Evolutionary conservation across 2,888 invertebrate genomes (phyloP).

Genomic region (Electrophaes corylata): DNA sequence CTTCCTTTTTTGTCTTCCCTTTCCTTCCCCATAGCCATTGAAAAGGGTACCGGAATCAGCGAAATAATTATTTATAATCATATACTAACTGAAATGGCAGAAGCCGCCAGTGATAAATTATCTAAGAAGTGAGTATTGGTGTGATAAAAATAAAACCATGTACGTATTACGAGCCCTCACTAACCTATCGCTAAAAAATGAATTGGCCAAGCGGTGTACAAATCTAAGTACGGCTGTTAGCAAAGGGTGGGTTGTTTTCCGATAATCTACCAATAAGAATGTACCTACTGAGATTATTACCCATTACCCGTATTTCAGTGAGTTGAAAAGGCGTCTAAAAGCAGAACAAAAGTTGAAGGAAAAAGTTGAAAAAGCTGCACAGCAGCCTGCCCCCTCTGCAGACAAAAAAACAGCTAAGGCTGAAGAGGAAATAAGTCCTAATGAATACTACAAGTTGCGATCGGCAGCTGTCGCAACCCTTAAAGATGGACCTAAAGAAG

Average conservation of each 20-base stretch:
- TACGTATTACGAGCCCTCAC: slow-evolving; percentile 54
- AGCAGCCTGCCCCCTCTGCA: slow-evolving; percentile 65
- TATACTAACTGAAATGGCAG: slow-evolving; percentile 78
- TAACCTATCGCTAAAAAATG: slow-evolving; percentile 51
- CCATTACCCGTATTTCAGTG: slow-evolving; percentile 84
- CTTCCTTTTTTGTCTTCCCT: too few species aligned
- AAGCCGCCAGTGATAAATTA: slow-evolving; percentile 82
- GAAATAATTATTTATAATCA: slow-evolving; percentile 10
- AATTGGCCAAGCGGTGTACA: slow-evolving; percentile 53
- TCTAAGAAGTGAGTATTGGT: slow-evolving; percentile 88
- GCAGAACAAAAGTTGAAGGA: slow-evolving; percentile 97
- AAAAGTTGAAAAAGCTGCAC: slow-evolving; percentile 90
- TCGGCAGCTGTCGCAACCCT: slow-evolving; percentile 91
- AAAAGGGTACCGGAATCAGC: too few species aligned
- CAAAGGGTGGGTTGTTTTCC: slow-evolving; percentile 70
- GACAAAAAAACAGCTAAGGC: slow-evolving; percentile 64
- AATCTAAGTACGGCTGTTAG: slow-evolving; percentile 59
- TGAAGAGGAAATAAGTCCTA: slow-evolving; percentile 94
- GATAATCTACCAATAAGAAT: slow-evolving; percentile 18
- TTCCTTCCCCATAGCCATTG: too few species aligned
- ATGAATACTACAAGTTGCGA: slow-evolving; percentile 97
- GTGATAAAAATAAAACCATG: slow-evolving; percentile 53
- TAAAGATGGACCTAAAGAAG: slow-evolving; percentile 87
- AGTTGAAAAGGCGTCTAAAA: slow-evolving; percentile 95
- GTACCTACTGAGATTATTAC: slow-evolving; percentile 44